Conservation (phyloP, 1,140 invertebrate genomes). For the Bombus fervidus region DNA sequence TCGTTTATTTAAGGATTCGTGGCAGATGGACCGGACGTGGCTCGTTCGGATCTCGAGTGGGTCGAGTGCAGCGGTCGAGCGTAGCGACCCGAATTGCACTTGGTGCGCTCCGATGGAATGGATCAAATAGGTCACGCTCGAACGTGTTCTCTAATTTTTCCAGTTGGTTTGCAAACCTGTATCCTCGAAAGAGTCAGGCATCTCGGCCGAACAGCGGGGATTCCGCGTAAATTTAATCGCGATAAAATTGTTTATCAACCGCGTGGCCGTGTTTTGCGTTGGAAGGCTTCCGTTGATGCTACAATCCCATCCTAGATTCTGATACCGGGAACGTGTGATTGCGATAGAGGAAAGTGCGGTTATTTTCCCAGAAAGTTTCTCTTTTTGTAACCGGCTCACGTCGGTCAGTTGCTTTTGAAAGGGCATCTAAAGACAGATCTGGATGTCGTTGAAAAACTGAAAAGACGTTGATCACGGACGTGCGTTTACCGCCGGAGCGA, state of each 20-base stretch:
- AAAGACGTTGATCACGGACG: no score
- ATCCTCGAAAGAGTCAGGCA: background rate
- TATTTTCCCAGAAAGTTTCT: constrained; percentile 24
- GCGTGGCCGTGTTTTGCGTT: background rate
- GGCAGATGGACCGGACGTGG: constrained; percentile 30
- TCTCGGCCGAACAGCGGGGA: background rate
- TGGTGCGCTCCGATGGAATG: constrained; percentile 7
- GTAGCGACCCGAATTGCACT: constrained; percentile 28
- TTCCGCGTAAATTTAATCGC: background rate
- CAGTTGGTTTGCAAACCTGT: no score
- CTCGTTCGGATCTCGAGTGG: constrained; percentile 33
- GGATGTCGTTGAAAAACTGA: background rate
- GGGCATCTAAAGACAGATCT: background rate
- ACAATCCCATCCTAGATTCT: background rate
- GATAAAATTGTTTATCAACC: constrained; percentile 5
- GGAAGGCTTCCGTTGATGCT: background rate
- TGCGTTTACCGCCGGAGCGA: no score
- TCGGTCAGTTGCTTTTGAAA: background rate
- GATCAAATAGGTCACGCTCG: constrained; percentile 32
- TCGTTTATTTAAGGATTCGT: constrained; percentile 37
- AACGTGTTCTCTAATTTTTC: constrained; percentile 17
- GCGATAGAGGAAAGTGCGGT: constrained; percentile 15
- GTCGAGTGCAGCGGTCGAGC: constrained; percentile 21
- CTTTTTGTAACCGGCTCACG: constrained; percentile 14
- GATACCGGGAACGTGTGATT: background rate